Conservation (phyloP, 2,113 vertebrate species). For the Muntiacus reevesi region DNA sequence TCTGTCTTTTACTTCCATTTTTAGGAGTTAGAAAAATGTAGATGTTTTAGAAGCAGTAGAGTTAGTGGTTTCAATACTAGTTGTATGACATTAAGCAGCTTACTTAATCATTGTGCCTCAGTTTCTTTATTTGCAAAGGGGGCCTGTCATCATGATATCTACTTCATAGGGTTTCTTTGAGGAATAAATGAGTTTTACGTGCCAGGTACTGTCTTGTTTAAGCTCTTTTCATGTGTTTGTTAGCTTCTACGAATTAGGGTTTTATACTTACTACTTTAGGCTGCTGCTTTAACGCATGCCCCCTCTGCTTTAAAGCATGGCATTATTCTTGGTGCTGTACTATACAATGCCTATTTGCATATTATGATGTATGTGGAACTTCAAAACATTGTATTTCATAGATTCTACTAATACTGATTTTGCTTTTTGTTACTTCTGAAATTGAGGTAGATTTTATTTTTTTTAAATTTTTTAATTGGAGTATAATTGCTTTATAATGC, state of each 20-base stretch:
- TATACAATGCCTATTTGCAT: neutral
- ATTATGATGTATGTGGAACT: neutral
- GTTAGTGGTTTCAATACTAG: neutral
- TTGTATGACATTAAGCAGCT: neutral
- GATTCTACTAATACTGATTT: neutral
- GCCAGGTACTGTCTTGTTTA: neutral
- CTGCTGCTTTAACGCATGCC: neutral
- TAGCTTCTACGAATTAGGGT: neutral
- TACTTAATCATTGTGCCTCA: neutral
- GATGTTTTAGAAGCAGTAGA: conserved; percentile 1
- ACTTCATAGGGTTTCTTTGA: neutral
- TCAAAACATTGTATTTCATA: conserved; percentile 21
- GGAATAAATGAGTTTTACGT: neutral
- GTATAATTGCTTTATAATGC: neutral
- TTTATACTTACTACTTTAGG: neutral
- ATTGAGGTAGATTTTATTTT: neutral
- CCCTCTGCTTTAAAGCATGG: neutral
- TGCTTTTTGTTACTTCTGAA: conserved; percentile 11
- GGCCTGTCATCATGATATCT: neutral
- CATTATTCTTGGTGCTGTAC: neutral
- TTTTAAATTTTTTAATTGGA: neutral
- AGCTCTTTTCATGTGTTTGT: neutral
- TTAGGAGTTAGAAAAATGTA: neutral
- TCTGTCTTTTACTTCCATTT: neutral
- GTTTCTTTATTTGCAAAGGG: neutral